Percentiles rank a stretch among this genome's conserved stretches.
phyloP scores from a whole-genome alignment of 2,888 invertebrate species.

The Junonia oenone region DNA sequence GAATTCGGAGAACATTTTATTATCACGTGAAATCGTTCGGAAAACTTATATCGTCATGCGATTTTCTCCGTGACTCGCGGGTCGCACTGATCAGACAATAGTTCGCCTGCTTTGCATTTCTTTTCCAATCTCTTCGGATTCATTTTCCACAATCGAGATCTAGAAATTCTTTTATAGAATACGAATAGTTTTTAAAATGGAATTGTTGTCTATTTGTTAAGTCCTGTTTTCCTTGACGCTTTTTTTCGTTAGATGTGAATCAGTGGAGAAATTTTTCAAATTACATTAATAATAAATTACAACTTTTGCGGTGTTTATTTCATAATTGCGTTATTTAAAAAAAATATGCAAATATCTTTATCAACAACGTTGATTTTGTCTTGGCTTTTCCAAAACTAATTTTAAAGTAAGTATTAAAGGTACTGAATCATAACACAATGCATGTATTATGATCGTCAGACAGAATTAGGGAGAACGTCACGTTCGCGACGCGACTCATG shows the following conservation, averaged over 20 bases:
- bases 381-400: background rate
- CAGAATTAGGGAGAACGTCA: slow-evolving; percentile 38
- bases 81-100: slow-evolving; percentile 21
- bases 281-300: background rate
- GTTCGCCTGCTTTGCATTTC: slow-evolving; percentile 28
- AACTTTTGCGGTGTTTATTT: no score
- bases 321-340: no score
- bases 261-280: background rate
- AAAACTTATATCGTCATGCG: slow-evolving; percentile 16
- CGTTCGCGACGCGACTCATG: slow-evolving; percentile 58
- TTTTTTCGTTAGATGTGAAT: slow-evolving; percentile 4
- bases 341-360: no score
- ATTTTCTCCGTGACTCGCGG: slow-evolving; percentile 14
- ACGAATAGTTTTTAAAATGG: slow-evolving; percentile 25
- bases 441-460: slow-evolving; percentile 18
- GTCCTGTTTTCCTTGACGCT: slow-evolving; percentile 13
- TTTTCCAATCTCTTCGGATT: slow-evolving; percentile 28
- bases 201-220: slow-evolving; percentile 21
- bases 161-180: slow-evolving; percentile 24
- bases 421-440: background rate
- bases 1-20: background rate
- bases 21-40: slow-evolving; percentile 11
- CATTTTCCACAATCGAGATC: slow-evolving; percentile 27
- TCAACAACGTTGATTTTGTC: background rate
- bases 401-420: background rate